Conservation (phyloP, 2,888 invertebrate species). For the Sesia bembeciformis region DNA sequence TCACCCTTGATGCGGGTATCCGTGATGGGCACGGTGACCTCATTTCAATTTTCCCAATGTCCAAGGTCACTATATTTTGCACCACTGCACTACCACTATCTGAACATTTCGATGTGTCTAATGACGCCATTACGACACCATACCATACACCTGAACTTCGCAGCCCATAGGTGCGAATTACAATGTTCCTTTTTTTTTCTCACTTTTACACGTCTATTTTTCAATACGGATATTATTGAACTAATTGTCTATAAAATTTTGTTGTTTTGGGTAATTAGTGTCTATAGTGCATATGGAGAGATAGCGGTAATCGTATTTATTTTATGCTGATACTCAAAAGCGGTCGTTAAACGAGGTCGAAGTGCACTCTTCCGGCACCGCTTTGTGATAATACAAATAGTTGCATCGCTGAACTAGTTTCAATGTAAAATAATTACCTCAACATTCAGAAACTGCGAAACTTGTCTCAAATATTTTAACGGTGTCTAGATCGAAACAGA, state of each 20-base stretch:
- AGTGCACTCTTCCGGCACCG: constrained; percentile 37
- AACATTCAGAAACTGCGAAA: neutral
- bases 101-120: constrained; percentile 15
- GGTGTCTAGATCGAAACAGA: neutral
- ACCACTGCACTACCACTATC: constrained; percentile 23
- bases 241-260: constrained; percentile 3
- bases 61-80: constrained; percentile 10
- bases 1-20: neutral
- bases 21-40: constrained; percentile 4
- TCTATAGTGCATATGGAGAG: constrained; percentile 8
- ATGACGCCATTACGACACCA: constrained; percentile 26
- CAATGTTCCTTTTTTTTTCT: no score
- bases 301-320: constrained; percentile 26
- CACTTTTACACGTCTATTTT: neutral
- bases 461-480: neutral
- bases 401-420: neutral
- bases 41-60: constrained; percentile 6
- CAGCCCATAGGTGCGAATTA: neutral
- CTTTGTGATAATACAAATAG: neutral
- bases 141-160: neutral
- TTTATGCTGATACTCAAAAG: constrained; percentile 24
- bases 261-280: constrained; percentile 3
- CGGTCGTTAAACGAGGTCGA: constrained; percentile 33
- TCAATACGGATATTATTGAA: neutral
- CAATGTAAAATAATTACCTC: neutral